These are phyloP conservation scores for Prunella strophiata DNA, from an alignment of 2,797 vertebrate species.

Conservation along the genomic window DNA sequence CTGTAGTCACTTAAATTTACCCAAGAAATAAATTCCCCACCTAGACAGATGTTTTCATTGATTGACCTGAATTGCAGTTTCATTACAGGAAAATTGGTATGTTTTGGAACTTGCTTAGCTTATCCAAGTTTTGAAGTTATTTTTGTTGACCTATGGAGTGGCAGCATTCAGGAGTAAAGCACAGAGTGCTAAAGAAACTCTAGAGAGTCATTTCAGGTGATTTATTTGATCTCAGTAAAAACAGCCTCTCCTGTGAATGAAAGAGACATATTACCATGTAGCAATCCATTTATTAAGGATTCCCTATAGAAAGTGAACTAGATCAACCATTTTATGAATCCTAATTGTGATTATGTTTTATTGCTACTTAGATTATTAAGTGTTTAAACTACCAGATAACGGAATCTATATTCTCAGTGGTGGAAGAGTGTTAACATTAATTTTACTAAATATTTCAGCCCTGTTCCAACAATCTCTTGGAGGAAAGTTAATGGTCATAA, in stretches of 20 bases:
- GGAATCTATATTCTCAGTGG: conserved; percentile 53
- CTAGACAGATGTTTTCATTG: rapidly evolving
- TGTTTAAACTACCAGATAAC: conserved; percentile 74
- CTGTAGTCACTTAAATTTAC: not conserved
- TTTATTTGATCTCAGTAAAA: conserved; percentile 27
- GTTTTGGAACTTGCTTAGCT: not conserved
- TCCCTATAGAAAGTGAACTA: conserved; percentile 45
- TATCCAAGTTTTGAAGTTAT: not conserved
- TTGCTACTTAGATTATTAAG: conserved; percentile 71
- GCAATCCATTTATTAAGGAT: conserved; percentile 31
- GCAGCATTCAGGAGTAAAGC: not conserved
- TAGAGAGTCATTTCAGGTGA: not conserved
- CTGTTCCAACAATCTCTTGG: conserved; percentile 97
- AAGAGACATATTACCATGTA: not conserved
- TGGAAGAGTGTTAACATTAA: conserved; percentile 55
- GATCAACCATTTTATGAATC: conserved; percentile 43
- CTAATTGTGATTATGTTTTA: conserved; percentile 75
- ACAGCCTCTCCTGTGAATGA: not conserved
- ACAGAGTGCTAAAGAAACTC: not conserved
- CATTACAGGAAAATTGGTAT: not conserved
- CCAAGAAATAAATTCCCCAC: not conserved
- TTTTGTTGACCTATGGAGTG: not conserved
- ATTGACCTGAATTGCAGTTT: not conserved
- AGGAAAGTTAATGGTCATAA: conserved; percentile 95
- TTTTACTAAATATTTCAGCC: conserved; percentile 79